Conservation (phyloP, 1,140 invertebrate genomes). For the Ephestia elutella region DNA sequence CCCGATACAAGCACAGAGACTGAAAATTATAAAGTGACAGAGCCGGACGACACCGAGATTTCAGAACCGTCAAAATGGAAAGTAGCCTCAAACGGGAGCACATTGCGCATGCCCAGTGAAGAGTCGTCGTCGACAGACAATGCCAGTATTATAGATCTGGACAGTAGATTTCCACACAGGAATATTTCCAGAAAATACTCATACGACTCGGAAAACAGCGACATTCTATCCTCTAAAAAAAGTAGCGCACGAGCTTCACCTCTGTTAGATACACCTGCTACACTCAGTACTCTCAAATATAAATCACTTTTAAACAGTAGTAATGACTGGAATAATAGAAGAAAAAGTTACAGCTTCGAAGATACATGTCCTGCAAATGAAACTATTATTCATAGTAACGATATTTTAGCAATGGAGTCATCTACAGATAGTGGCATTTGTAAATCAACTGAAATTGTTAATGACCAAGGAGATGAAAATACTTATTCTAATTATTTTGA, state of each 20-base stretch:
- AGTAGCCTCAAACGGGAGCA: slow-evolving; percentile 75
- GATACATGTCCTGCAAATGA: slow-evolving; percentile 73
- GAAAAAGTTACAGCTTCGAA: slow-evolving; percentile 85
- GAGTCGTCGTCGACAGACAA: slow-evolving; percentile 53
- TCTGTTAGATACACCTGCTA: slow-evolving; percentile 50
- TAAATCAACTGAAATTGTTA: slow-evolving; percentile 79
- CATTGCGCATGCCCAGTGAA: slow-evolving; percentile 77
- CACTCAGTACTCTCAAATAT: slow-evolving; percentile 63
- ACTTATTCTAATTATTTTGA: slow-evolving; percentile 19
- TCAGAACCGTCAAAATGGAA: slow-evolving; percentile 76
- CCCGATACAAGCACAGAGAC: slow-evolving; percentile 41
- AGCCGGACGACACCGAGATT: slow-evolving; percentile 66
- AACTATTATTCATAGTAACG: slow-evolving; percentile 60
- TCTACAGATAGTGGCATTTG: slow-evolving; percentile 84
- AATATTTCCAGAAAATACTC: slow-evolving; percentile 46
- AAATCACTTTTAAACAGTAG: slow-evolving; percentile 62
- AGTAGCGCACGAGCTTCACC: slow-evolving; percentile 42
- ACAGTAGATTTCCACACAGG: slow-evolving; percentile 42
- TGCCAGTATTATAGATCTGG: slow-evolving; percentile 73
- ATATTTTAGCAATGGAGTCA: slow-evolving; percentile 76
- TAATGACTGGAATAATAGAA: slow-evolving; percentile 80
- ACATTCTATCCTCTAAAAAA: slow-evolving; percentile 36
- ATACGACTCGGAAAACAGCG: slow-evolving; percentile 43
- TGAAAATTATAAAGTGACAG: slow-evolving; percentile 68
- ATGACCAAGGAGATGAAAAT: slow-evolving; percentile 41